These are phyloP conservation scores for Eupithecia exiguata DNA, from an alignment of 2,888 invertebrate genomes.

Conservation along the genomic window DNA sequence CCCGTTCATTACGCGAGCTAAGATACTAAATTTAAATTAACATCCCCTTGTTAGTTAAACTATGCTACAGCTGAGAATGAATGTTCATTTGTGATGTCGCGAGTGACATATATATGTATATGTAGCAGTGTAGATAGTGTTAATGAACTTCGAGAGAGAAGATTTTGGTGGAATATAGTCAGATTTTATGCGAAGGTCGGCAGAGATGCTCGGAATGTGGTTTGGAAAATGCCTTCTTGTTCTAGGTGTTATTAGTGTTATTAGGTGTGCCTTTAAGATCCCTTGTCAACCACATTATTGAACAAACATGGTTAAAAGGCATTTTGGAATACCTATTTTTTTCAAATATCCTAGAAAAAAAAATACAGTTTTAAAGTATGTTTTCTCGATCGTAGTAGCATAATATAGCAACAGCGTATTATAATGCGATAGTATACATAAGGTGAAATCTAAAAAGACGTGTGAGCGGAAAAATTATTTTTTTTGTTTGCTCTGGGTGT, in stretches of 20 bases:
- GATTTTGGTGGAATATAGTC: slow-evolving; percentile 1
- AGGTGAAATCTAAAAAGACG: neutral
- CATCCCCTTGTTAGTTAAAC: slow-evolving; percentile 81
- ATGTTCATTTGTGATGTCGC: slow-evolving; percentile 72
- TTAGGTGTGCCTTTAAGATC: no score
- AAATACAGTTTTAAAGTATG: neutral
- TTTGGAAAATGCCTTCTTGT: neutral
- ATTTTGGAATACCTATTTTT: neutral
- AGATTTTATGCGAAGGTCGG: neutral
- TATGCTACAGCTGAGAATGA: slow-evolving; percentile 72
- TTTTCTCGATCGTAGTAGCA: neutral
- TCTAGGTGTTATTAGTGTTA: no score
- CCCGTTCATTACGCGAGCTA: slow-evolving; percentile 79
- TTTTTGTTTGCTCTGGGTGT: neutral
- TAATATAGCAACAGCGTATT: no score
- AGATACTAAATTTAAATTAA: slow-evolving; percentile 84
- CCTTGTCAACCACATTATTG: neutral
- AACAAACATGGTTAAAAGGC: neutral
- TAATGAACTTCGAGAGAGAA: slow-evolving; percentile 29
- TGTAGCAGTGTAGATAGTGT: slow-evolving; percentile 15
- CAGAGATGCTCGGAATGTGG: neutral
- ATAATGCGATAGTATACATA: neutral
- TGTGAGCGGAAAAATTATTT: neutral
- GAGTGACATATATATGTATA: slow-evolving; percentile 20
- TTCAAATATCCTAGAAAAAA: neutral